A percentile compares a stretch with the other conserved stretches of the same genome.
phyloP scores from a whole-genome alignment of 2,113 vertebrate species.

The Physeter macrocephalus region DNA sequence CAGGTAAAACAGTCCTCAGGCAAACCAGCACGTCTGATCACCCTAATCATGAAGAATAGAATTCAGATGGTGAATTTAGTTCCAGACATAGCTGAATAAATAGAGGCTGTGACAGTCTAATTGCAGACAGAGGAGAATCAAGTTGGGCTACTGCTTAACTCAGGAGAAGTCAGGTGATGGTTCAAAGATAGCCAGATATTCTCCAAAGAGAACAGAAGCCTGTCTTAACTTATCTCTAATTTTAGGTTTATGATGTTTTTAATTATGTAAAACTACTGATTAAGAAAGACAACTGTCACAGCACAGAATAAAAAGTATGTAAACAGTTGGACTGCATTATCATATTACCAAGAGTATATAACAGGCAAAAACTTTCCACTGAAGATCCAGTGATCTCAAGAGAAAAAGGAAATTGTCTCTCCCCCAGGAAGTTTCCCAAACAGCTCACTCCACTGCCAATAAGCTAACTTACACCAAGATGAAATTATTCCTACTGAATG shows the following conservation, averaged over 20 bases:
- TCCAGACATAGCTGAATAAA: slow-evolving; percentile 7
- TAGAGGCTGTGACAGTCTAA: not conserved
- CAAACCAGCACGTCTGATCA: not conserved
- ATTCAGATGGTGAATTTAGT: not conserved
- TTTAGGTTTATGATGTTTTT: slow-evolving; percentile 35
- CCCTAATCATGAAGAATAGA: not conserved
- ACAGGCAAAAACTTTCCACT: slow-evolving; percentile 5
- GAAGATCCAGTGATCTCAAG: not conserved
- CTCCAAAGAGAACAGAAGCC: slow-evolving; percentile 13
- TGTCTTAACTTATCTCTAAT: slow-evolving; percentile 37
- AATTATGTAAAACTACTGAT: slow-evolving; percentile 52
- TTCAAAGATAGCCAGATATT: slow-evolving; percentile 23
- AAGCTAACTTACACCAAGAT: not conserved
- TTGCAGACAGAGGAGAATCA: not conserved
- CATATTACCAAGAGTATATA: slow-evolving; percentile 20
- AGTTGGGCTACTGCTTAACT: not conserved
- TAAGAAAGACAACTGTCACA: slow-evolving; percentile 57
- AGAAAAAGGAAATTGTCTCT: not conserved
- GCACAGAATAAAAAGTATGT: slow-evolving; percentile 42
- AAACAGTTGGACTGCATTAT: slow-evolving; percentile 15
- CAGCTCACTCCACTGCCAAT: not conserved
- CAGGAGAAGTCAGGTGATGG: not conserved
- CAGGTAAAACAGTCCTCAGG: not conserved
- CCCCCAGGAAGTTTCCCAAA: not conserved
- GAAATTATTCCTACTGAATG: not conserved